Evolutionary conservation across 2,888 invertebrate species (phyloP), one percentile per base, ranked within the genome.

Genomic region (Nomada lathburiana): DNA sequence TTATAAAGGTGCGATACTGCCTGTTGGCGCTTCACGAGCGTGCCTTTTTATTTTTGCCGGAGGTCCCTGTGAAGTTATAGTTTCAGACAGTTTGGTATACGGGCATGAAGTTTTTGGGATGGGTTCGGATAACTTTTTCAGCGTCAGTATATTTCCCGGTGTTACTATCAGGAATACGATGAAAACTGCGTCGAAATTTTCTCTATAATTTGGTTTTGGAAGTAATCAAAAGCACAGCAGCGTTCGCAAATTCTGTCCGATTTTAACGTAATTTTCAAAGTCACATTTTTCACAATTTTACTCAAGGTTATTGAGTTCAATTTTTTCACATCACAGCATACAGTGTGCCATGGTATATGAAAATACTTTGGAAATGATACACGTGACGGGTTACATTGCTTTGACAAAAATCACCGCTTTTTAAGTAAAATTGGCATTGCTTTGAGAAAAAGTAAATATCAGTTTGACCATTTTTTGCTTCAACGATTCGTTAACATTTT

Each of bases 71-170:
- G 67, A 80, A 86, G 83, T 85, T 86, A 73, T 68, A 79, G 76
- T 78, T 79, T 68, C 74, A 70, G 86, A 86, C 83, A 86, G 83
- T 79, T 86, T 78, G 77, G 65, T 76, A 72, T 71, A 80, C 55
- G 80, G 71, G 70, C 52, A 60, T 67, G 62, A 80, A 86, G 76
- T 82, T 81, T 74, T 63, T 67, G 60, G 76, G 80, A 79, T 69
- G 76, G 67, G 78, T 67, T 73, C 65, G 69, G 60, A 59, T 75
- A 82, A 86, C 79, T 86, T 86, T 85, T 85, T 79, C 73, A 55
- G 26, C 72, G 76, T 68, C 76, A 52, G 68, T 83, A 73, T 80
- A 74, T 76, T 80, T 84, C 23, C 80, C 23, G 60, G 36, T 53
- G 52, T n/a, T 60, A 53, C 67, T 69, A 73, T 23, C 72, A 11